Percentiles rank a stretch among this genome's conserved stretches.
phyloP scores from a whole-genome alignment of 2,888 invertebrate genomes.

The Pimpla rufipes region DNA sequence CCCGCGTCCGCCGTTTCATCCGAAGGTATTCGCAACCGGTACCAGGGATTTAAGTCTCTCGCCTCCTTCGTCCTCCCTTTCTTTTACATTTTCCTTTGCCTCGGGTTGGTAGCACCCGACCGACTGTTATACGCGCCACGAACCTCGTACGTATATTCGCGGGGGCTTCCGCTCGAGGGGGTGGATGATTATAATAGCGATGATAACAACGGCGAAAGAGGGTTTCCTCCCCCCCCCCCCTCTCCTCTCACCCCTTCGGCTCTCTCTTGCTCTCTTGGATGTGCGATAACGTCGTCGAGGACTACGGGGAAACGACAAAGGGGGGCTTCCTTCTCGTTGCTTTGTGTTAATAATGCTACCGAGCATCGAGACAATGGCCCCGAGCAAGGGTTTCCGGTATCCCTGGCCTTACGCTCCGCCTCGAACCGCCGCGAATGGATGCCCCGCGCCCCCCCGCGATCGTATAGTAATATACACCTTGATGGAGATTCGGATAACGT shows the following conservation, averaged over 20 bases:
- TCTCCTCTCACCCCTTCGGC: too few relatives aligned
- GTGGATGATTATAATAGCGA: slow-evolving; percentile 68
- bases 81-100: slow-evolving; percentile 28
- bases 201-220: slow-evolving; percentile 65
- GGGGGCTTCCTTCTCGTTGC: slow-evolving; percentile 52
- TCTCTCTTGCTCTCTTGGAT: slow-evolving; percentile 13
- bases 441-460: not conserved
- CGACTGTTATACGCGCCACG: slow-evolving; percentile 14
- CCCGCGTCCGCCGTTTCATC: not conserved
- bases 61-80: not conserved
- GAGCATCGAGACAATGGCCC: slow-evolving; percentile 61
- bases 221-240: not conserved
- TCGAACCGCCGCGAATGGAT: slow-evolving; percentile 26
- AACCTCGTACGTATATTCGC: slow-evolving; percentile 42
- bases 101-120: too few relatives aligned
- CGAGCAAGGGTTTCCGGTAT: slow-evolving; percentile 56
- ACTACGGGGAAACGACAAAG: slow-evolving; percentile 57
- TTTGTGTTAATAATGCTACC: slow-evolving; percentile 65
- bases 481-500: slow-evolving; percentile 45
- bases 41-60: slow-evolving; percentile 33
- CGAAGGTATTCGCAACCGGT: slow-evolving; percentile 18
- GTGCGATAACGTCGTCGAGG: slow-evolving; percentile 63
- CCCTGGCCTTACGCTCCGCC: slow-evolving; percentile 33
- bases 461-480: slow-evolving; percentile 48
- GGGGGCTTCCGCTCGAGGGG: slow-evolving; percentile 54